Percentiles rank a stretch among this genome's conserved stretches.
Evolutionary conservation across 92 coral and sea anemone genomes (phyloP).

Genomic region (Meandrina meandrites): DNA sequence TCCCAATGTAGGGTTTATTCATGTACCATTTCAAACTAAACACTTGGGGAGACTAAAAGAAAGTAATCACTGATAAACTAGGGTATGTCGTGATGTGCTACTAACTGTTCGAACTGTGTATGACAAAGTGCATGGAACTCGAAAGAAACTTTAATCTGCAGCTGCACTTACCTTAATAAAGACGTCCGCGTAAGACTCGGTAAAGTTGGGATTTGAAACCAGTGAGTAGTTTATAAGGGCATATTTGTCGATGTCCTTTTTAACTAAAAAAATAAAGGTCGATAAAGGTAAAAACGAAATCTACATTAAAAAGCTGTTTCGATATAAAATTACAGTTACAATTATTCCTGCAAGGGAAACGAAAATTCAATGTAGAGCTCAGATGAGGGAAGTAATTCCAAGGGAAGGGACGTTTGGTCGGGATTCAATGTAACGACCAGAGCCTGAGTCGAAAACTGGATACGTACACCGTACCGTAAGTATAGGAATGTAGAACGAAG

Average conservation of each 20-base stretch:
- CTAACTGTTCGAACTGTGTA: too few relatives aligned
- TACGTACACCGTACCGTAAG: not conserved
- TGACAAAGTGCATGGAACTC: not conserved
- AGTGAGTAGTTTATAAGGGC: constrained; percentile 84
- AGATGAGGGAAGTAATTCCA: too few relatives aligned
- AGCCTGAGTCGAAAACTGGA: not conserved
- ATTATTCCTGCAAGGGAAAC: too few relatives aligned
- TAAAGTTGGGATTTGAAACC: constrained; percentile 74
- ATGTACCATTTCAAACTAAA: too few relatives aligned
- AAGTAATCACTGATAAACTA: too few relatives aligned
- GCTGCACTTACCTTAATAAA: constrained; percentile 72
- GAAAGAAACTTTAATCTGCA: not conserved
- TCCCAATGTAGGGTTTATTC: too few relatives aligned
- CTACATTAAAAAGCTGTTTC: not conserved
- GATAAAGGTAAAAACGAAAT: not conserved
- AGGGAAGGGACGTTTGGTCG: too few relatives aligned
- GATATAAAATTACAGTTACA: not conserved
- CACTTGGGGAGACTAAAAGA: too few relatives aligned
- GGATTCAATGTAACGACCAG: too few relatives aligned
- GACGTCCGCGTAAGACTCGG: constrained; percentile 71
- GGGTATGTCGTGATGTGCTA: too few relatives aligned
- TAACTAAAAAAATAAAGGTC: too few relatives aligned
- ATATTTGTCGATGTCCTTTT: constrained; percentile 73
- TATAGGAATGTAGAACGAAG: not conserved
- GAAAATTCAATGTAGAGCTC: too few relatives aligned